Evolutionary conservation across 2,888 invertebrate genomes (phyloP), one percentile per base, ranked within the genome.

Genomic region (Lithophane socia): DNA sequence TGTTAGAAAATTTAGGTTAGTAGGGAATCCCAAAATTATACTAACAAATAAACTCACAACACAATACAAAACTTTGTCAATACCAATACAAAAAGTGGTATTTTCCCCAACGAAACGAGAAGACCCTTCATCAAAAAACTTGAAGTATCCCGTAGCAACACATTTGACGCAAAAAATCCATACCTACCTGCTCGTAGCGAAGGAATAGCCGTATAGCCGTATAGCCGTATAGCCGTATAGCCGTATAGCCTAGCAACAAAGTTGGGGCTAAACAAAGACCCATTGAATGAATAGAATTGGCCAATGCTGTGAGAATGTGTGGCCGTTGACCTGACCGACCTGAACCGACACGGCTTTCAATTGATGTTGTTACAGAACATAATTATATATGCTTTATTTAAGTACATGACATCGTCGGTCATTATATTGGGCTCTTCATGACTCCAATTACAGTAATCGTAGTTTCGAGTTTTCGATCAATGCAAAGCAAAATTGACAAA

Each of bases 231-330:
- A 29, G 29, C 29, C 29, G 29, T 37, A 63, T 29, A 52, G 10
- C 2, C 2, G 44, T 8, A 82, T 16, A 64, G 78, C 83, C 65
- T 89, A 83, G 87, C 81, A 87, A 87, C 87, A 68, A 47, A n/a
- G 18, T 21, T 13, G 24, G 61, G 29, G 49, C 75, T 68, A 77
- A 77, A 87, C 87, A 87, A 87, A 83, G 86, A 79, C 64, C 74
- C 47, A 69, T 83, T 81, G 49, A 81, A 83, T 85, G 80, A 85
- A 89, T 87, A 86, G 86, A 66, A 89, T 87, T 83, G 81, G 77
- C 81, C 78, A 85, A 87, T 68, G 56, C 70, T 85, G 86, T 81
- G 87, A 86, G 87, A 87, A 74, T 68, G 60, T 61, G 61, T 83
- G 87, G 88, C 66, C 88, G 75, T 83, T 89, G 87, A 87, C 87